Conservation (phyloP, 2,888 invertebrate species). For the Chaitophorus viminalis region DNA sequence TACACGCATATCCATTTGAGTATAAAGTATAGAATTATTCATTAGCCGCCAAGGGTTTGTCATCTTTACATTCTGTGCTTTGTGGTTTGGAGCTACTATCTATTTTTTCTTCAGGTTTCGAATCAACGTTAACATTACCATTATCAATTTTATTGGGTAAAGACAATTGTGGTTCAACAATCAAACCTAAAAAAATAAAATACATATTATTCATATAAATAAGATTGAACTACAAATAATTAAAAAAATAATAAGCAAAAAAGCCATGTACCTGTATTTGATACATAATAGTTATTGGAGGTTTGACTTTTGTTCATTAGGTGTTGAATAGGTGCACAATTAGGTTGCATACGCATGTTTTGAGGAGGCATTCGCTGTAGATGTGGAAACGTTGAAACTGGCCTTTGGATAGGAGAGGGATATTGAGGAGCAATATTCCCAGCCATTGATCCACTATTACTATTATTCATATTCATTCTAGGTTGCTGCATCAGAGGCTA, state of each 20-base stretch:
- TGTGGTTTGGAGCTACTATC: slow-evolving; percentile 53
- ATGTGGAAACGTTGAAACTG: slow-evolving; percentile 45
- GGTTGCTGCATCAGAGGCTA: slow-evolving; percentile 56
- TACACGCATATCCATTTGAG: slow-evolving; percentile 42
- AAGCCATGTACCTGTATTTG: slow-evolving; percentile 20
- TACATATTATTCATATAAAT: neutral
- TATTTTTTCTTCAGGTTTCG: slow-evolving; percentile 57
- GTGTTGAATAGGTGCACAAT: slow-evolving; percentile 54
- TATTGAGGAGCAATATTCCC: slow-evolving; percentile 55
- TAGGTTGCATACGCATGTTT: slow-evolving; percentile 51
- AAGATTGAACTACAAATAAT: neutral
- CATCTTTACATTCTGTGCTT: slow-evolving; percentile 58
- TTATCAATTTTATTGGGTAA: slow-evolving; percentile 57
- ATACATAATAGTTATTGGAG: slow-evolving; percentile 51
- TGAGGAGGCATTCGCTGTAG: slow-evolving; percentile 56
- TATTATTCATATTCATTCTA: slow-evolving; percentile 53
- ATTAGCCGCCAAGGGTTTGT: slow-evolving; percentile 56
- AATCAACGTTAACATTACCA: slow-evolving; percentile 51
- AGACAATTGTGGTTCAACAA: slow-evolving; percentile 53
- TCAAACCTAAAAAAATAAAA: slow-evolving; percentile 44
- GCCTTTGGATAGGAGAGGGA: slow-evolving; percentile 58
- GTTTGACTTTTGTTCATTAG: slow-evolving; percentile 58
- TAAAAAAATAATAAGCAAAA: neutral
- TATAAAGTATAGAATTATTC: slow-evolving; percentile 49
- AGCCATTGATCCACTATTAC: slow-evolving; percentile 50